A percentile compares a stretch with the other conserved stretches of the same genome.
These are phyloP conservation scores for Dasyprocta punctata DNA, from an alignment of 2,113 vertebrate species.

Conservation along the genomic window DNA sequence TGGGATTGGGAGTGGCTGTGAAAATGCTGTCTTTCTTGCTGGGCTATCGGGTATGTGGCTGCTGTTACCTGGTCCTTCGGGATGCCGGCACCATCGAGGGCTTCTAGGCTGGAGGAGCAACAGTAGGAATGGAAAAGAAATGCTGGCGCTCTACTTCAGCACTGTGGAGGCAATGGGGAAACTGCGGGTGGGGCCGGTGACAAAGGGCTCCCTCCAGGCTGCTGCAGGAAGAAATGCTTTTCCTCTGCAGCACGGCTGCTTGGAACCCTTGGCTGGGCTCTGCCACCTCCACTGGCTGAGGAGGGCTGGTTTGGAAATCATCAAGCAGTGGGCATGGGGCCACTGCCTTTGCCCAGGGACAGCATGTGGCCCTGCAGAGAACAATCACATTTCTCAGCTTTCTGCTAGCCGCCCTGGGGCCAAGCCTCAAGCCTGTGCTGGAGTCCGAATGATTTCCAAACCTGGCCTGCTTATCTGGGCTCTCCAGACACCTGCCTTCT, in stretches of 20 bases:
- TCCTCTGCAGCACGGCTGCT: not conserved
- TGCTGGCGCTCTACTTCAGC: not conserved
- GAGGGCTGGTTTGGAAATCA: conserved; percentile 37
- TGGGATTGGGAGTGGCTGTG: conserved; percentile 9
- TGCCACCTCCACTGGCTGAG: not conserved
- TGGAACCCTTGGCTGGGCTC: not conserved
- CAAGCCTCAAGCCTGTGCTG: not conserved
- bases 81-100: not conserved
- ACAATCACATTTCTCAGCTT: conserved; percentile 53
- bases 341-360: conserved; percentile 21
- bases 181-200: not conserved
- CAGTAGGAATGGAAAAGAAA: not conserved
- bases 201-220: not conserved
- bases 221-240: conserved; percentile 16
- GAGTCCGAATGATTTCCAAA: conserved; percentile 52
- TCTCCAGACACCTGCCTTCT: not conserved
- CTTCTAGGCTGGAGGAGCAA: not conserved
- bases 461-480: not conserved
- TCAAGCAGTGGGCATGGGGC: not conserved
- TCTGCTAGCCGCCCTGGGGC: not conserved
- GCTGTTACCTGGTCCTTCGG: not conserved
- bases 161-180: not conserved
- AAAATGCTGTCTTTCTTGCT: not conserved
- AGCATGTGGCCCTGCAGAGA: not conserved
- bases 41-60: not conserved